Evolutionary conservation across 2,113 vertebrate species (phyloP).

Genomic region (Telmatochromis sp.): DNA sequence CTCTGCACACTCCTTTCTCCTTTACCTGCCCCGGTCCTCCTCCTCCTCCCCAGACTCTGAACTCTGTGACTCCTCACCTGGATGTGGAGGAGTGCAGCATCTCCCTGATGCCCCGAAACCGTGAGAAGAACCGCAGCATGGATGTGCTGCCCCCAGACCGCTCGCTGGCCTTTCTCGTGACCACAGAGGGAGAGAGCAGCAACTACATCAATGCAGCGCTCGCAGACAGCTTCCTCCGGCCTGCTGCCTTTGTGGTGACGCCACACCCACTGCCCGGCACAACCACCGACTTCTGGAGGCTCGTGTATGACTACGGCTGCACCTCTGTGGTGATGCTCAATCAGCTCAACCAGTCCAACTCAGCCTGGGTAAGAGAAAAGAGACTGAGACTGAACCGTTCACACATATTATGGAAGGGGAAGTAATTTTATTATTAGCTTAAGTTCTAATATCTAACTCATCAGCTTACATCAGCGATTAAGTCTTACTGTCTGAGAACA

Average conservation of each 20-base stretch:
- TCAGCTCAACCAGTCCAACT: conserved; percentile 96
- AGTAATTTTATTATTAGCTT: not conserved
- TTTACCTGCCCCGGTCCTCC: not conserved
- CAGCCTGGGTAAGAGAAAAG: conserved; percentile 83
- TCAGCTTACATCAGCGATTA: not conserved
- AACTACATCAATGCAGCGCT: conserved; percentile 94
- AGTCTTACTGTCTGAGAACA: not conserved
- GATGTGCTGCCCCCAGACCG: conserved; percentile 91
- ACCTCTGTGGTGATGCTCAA: conserved; percentile 97
- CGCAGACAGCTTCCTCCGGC: conserved; percentile 88
- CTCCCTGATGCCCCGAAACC: conserved; percentile 89
- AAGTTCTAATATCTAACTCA: not conserved
- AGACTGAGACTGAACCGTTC: not conserved
- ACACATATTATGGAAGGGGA: not conserved
- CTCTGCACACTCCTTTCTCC: not conserved
- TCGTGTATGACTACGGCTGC: conserved; percentile 93
- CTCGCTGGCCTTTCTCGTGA: conserved; percentile 90
- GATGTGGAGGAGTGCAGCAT: conserved; percentile 95
- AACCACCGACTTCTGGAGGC: conserved; percentile 91
- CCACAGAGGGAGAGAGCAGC: conserved; percentile 84
- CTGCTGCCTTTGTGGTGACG: conserved; percentile 89
- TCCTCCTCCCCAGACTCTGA: conserved; percentile 79
- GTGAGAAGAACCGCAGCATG: conserved; percentile 95
- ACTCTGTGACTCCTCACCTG: conserved; percentile 89
- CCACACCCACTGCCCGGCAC: conserved; percentile 90